These are phyloP conservation scores for Sylvicapra grimmia DNA, from an alignment of 2,113 vertebrate species.

Conservation along the genomic window DNA sequence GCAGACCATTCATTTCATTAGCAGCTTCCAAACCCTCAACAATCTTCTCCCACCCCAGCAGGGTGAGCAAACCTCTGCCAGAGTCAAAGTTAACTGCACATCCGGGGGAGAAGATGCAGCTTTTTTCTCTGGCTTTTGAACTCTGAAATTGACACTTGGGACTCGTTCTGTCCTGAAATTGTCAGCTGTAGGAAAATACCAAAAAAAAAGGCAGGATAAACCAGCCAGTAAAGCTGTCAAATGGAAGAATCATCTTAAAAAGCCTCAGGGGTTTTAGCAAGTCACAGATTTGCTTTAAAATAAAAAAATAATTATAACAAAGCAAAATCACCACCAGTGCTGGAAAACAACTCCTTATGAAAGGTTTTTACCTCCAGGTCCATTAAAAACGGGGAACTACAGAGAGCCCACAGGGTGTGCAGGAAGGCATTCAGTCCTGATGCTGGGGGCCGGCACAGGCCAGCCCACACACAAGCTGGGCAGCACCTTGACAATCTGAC, in stretches of 20 bases:
- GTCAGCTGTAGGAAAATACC: constrained; percentile 19
- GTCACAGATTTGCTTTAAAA: not conserved
- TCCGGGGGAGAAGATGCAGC: constrained; percentile 34
- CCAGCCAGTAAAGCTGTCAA: constrained; percentile 34
- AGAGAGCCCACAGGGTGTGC: accelerated
- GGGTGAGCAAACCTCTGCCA: constrained; percentile 19
- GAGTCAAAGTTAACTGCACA: constrained; percentile 53
- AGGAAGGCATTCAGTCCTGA: not conserved
- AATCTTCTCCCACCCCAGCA: not conserved
- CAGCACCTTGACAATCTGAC: not conserved
- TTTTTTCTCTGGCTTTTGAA: constrained; percentile 54
- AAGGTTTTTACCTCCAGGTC: not conserved
- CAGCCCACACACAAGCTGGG: not conserved
- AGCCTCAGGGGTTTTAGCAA: constrained; percentile 28
- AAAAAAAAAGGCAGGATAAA: not conserved
- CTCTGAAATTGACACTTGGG: constrained; percentile 34
- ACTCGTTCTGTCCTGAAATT: constrained; percentile 55
- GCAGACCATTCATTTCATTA: not conserved
- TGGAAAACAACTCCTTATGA: not conserved
- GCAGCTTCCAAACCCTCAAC: not conserved
- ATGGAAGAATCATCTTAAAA: constrained; percentile 47
- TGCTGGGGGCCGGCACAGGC: not conserved
- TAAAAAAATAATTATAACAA: not conserved
- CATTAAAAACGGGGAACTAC: not conserved
- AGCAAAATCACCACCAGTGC: not conserved